Conservation (phyloP, 2,113 vertebrate genomes). For the Hippoglossus stenolepis region DNA sequence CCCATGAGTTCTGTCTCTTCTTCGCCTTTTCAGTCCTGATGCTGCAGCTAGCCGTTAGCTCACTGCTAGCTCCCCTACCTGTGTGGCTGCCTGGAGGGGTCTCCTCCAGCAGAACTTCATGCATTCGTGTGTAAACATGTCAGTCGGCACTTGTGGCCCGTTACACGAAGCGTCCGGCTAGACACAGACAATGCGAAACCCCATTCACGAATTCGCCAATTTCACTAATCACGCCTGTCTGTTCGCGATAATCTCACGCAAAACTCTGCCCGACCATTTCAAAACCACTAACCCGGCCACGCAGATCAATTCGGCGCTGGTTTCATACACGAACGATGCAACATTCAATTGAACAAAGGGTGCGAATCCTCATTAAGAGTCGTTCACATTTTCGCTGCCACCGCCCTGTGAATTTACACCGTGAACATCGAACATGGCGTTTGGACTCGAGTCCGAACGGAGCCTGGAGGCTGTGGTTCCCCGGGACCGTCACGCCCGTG, state of each 20-base stretch:
- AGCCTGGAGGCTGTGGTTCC: no score
- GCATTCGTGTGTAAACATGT: background rate
- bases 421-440: rapidly evolving
- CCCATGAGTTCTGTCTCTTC: no score
- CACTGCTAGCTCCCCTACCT: no score
- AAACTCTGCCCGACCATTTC: no score
- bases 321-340: rapidly evolving
- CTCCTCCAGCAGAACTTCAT: background rate
- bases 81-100: no score
- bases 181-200: background rate
- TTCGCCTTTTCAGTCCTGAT: no score
- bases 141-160: background rate
- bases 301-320: background rate
- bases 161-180: conserved; percentile 1
- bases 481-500: no score
- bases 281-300: no score
- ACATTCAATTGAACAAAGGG: background rate
- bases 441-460: background rate
- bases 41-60: no score
- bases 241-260: no score
- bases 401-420: background rate
- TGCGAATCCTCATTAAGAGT: background rate
- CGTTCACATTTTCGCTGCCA: background rate
- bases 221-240: no score
- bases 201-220: background rate